phyloP scores from a whole-genome alignment of 1,140 invertebrate species.

The Lethrus apterus region DNA sequence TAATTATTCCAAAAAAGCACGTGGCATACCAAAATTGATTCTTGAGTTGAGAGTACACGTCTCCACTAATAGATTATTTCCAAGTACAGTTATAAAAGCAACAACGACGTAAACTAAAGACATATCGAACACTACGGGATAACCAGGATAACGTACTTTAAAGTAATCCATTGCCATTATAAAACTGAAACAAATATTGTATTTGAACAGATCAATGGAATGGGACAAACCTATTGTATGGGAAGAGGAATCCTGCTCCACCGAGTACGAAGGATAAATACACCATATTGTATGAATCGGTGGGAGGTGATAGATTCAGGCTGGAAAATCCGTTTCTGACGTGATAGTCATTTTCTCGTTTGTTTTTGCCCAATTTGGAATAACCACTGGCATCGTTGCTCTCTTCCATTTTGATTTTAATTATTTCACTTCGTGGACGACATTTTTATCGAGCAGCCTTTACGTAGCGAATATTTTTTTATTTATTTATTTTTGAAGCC shows the following conservation, averaged over 20 bases:
- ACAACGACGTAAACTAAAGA: slow-evolving; percentile 82
- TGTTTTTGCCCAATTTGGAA: slow-evolving; percentile 46
- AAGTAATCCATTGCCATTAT: slow-evolving; percentile 87
- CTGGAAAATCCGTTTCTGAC: slow-evolving; percentile 44
- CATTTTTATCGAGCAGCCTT: no score
- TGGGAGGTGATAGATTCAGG: slow-evolving; percentile 54
- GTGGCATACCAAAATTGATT: slow-evolving; percentile 70
- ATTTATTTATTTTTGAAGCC: no score
- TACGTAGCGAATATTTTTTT: no score
- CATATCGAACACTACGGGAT: slow-evolving; percentile 86
- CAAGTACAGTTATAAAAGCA: slow-evolving; percentile 76
- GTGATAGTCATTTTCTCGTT: slow-evolving; percentile 44
- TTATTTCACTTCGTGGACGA: no score
- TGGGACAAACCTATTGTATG: slow-evolving; percentile 72
- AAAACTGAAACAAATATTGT: slow-evolving; percentile 55
- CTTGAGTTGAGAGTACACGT: slow-evolving; percentile 72
- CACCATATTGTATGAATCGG: slow-evolving; percentile 68
- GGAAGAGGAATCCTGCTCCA: slow-evolving; percentile 83
- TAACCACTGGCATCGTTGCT: slow-evolving; percentile 30
- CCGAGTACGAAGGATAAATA: slow-evolving; percentile 75
- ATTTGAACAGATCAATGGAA: background rate
- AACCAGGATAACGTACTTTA: slow-evolving; percentile 71
- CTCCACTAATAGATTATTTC: slow-evolving; percentile 80
- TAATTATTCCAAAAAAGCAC: background rate
- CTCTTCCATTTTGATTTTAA: slow-evolving; percentile 28